A percentile compares a stretch with the other conserved stretches of the same genome.
These are phyloP conservation scores for Spatulosminthurus flaviceps DNA, from an alignment of 2,888 invertebrate species.

Conservation along the genomic window DNA sequence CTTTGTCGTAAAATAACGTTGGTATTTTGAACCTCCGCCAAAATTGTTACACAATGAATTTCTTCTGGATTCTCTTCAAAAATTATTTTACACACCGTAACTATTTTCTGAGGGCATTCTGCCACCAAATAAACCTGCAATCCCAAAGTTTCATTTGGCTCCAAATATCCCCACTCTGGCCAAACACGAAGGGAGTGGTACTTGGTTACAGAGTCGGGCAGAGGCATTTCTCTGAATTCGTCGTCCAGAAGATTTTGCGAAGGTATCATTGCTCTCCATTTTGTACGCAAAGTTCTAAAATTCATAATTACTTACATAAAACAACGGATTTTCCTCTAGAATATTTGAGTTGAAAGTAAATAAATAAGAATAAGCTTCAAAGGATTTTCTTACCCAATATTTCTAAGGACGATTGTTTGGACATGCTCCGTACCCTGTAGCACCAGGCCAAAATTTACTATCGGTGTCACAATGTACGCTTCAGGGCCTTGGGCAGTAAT, in stretches of 20 bases:
- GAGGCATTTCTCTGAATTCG: slow-evolving; percentile 40
- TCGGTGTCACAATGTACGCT: slow-evolving; percentile 42
- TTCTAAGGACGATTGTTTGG: slow-evolving; percentile 48
- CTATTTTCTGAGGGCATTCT: slow-evolving; percentile 25
- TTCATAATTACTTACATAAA: too few relatives aligned
- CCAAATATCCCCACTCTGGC: slow-evolving; percentile 55
- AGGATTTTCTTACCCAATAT: slow-evolving; percentile 44
- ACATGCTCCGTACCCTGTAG: slow-evolving; percentile 41
- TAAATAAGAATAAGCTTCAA: too few relatives aligned
- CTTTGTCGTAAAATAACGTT: slow-evolving; percentile 47
- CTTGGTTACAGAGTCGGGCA: slow-evolving; percentile 26
- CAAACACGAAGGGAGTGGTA: slow-evolving; percentile 47
- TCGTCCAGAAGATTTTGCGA: slow-evolving; percentile 48
- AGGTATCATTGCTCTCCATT: slow-evolving; percentile 47
- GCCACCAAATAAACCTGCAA: slow-evolving; percentile 51
- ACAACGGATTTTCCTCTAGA: too few relatives aligned
- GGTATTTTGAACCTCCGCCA: slow-evolving; percentile 53
- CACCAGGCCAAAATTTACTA: slow-evolving; percentile 50
- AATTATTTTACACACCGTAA: slow-evolving; percentile 42
- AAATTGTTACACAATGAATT: slow-evolving; percentile 49
- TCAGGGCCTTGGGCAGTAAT: slow-evolving; percentile 35
- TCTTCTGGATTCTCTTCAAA: slow-evolving; percentile 49
- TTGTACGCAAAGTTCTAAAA: slow-evolving; percentile 40
- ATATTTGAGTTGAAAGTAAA: too few relatives aligned
- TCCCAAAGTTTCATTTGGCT: slow-evolving; percentile 49